Conservation (phyloP, 1,140 invertebrate species). For the Vanessa atalanta region DNA sequence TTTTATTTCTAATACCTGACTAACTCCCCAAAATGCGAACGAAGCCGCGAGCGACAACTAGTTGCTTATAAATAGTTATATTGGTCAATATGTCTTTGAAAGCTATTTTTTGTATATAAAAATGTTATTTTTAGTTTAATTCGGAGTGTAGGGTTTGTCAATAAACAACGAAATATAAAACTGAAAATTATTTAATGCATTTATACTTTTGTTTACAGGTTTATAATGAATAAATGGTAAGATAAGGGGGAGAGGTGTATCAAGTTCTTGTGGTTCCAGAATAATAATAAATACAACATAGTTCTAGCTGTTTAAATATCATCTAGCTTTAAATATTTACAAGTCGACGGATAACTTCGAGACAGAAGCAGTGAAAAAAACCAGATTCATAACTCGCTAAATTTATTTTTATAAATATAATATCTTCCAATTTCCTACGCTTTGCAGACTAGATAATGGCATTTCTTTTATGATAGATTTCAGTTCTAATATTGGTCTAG, state of each 20-base stretch:
- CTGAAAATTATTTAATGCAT: not conserved
- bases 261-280: not conserved
- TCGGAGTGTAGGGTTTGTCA: not conserved
- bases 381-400: not conserved
- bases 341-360: not conserved
- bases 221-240: constrained; percentile 1
- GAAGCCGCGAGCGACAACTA: too few species aligned
- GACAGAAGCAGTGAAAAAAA: not conserved
- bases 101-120: too few species aligned
- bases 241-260: constrained; percentile 13
- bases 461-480: constrained; percentile 17
- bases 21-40: too few species aligned
- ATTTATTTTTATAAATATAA: constrained; percentile 19
- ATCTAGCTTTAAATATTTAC: not conserved
- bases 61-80: too few species aligned
- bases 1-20: too few species aligned
- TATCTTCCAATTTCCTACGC: constrained; percentile 3
- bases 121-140: too few species aligned
- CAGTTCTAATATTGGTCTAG: not conserved
- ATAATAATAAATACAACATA: not conserved
- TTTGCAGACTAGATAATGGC: constrained; percentile 20
- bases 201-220: constrained; percentile 6
- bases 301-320: not conserved
- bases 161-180: not conserved
- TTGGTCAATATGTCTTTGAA: too few species aligned